Evolutionary conservation across 2,797 vertebrate species (phyloP).

Genomic region (Leptoclinus maculatus): DNA sequence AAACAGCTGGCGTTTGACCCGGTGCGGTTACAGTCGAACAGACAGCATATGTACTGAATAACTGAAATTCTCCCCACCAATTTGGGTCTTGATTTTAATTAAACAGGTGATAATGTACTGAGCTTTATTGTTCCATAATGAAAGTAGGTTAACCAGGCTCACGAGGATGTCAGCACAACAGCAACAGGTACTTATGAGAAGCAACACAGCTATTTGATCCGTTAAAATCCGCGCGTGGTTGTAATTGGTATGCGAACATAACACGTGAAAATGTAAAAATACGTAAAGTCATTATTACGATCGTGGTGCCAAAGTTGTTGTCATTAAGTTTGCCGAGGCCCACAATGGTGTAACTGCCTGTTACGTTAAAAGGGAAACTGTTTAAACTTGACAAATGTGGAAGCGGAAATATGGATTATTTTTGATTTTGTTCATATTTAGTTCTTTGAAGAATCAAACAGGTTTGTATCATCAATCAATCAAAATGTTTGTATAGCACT

Average conservation of each 20-base stretch:
- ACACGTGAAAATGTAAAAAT: background rate
- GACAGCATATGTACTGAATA: background rate
- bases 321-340: background rate
- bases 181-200: slow-evolving; percentile 66
- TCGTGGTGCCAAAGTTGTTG: no score
- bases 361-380: background rate
- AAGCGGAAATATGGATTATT: background rate
- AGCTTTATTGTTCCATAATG: background rate
- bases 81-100: background rate
- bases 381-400: background rate
- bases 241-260: background rate
- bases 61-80: fast-evolving
- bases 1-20: slow-evolving; percentile 55
- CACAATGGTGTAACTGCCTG: background rate
- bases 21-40: background rate
- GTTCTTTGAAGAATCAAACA: background rate
- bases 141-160: slow-evolving; percentile 3
- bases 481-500: no score
- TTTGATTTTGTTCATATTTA: background rate
- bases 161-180: slow-evolving; percentile 54
- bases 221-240: background rate
- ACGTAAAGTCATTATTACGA: background rate
- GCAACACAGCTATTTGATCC: background rate
- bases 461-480: no score
- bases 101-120: background rate